Base-by-base conservation (phyloP, 1,140 invertebrate species). In the Sipha flava region DNA sequence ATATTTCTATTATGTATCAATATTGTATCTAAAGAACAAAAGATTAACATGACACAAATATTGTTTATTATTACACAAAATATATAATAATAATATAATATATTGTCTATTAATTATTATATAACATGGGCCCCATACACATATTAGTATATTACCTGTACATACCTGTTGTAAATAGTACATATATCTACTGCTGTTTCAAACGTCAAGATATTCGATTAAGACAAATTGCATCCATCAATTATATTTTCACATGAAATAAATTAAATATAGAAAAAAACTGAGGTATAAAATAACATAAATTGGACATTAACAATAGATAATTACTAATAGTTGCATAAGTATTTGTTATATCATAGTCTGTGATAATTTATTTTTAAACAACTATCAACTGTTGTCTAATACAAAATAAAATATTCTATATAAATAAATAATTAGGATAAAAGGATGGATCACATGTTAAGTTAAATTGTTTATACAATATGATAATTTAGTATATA, bases 371-470 rank as follows among this genome's bases (percentile, higher is more conserved):
- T n/a, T 45, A 29, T 26, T 37, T 9, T 68, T 29, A 23, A 29
- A 68, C 64, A 45, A 45, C 26, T 26, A 29, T 47, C 7, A 45
- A 29, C 14, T 34, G 18, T 45, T 26, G 14, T 49, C 45, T 21
- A 73, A 49, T 54, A 75, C 7, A 75, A 16, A 52, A 75, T 75
- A 34, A 52, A 75, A 75, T 54, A 40, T 40, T 40, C 18, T 66
- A 40, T 21, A 66, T 10, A 75, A 54, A 54, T 52, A 75, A 75
- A 54, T 75, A 75, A 54, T 37, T 75, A 75, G 29, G 31, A 75
- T 54, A 37, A 75, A 54, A 70, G 66, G 70, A 52, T 34, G 37
- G 47, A 75, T 75, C 47, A 75, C 29, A 54, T 75, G 6, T 43
- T 75, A 75, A 75, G 29, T 75, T 75, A 52, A 21, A 34, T 34